Percentiles rank a stretch among this genome's conserved stretches.
These are phyloP conservation scores for Athene cunicularia DNA, from an alignment of 2,113 vertebrate species.

Conservation along the genomic window DNA sequence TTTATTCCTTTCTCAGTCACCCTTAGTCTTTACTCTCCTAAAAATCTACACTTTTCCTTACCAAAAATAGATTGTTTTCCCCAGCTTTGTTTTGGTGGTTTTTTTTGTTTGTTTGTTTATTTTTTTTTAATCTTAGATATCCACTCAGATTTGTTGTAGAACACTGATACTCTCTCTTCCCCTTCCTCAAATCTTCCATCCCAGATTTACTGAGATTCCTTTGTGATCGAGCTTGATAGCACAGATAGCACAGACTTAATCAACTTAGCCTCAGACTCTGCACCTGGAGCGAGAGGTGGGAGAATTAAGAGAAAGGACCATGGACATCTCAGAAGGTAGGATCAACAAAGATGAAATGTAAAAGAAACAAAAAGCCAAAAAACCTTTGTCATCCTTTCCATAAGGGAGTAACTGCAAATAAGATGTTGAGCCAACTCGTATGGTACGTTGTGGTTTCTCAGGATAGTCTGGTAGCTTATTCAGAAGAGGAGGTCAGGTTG, in stretches of 20 bases:
- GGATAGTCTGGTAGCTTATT: not conserved
- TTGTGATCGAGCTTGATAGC: slow-evolving; percentile 71
- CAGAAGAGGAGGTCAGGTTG: not conserved
- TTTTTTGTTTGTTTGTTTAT: not conserved
- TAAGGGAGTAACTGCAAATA: slow-evolving; percentile 7
- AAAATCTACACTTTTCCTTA: slow-evolving; percentile 1
- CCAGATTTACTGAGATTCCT: slow-evolving; percentile 74
- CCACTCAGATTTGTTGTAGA: slow-evolving; percentile 61
- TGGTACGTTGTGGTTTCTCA: not conserved
- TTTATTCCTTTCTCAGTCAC: slow-evolving; percentile 4
- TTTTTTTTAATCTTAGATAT: slow-evolving; percentile 20
- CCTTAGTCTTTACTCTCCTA: not conserved
- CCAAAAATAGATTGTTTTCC: slow-evolving; percentile 14
- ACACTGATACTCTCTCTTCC: slow-evolving; percentile 71
- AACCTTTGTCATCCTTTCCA: not conserved
- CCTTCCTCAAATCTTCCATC: slow-evolving; percentile 75
- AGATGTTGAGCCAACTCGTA: not conserved
- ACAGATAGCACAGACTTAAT: slow-evolving; percentile 72
- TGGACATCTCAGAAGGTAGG: slow-evolving; percentile 74
- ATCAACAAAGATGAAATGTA: slow-evolving; percentile 50
- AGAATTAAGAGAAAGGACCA: slow-evolving; percentile 72
- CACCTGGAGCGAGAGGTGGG: slow-evolving; percentile 72
- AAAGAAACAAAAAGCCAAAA: not conserved
- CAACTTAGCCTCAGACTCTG: slow-evolving; percentile 74
- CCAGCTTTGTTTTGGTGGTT: not conserved